Percentiles rank a stretch among this genome's conserved stretches.
Conservation (phyloP, 1,140 invertebrate genomes). For the Matsumurasca onukii region DNA sequence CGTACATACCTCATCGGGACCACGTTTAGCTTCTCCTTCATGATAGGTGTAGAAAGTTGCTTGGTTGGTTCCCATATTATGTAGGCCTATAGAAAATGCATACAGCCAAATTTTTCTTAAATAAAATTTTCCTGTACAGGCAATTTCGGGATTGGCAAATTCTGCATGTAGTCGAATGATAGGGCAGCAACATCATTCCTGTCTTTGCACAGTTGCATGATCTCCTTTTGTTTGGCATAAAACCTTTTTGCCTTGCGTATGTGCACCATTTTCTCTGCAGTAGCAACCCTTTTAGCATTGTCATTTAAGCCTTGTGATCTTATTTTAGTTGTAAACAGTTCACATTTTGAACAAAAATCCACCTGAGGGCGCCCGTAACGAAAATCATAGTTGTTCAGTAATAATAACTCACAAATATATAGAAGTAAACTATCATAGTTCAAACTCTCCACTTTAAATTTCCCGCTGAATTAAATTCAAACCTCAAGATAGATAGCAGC, state of each 20-base stretch:
- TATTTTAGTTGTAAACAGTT: constrained; percentile 35
- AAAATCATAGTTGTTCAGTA: too few relatives aligned
- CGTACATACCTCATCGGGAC: neutral
- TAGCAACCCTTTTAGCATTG: constrained; percentile 31
- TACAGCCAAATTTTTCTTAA: neutral
- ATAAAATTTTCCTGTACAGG: constrained; percentile 14
- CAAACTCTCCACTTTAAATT: too few relatives aligned
- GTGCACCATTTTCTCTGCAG: constrained; percentile 31
- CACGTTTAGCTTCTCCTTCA: neutral
- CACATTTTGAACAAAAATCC: constrained; percentile 36
- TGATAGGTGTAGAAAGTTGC: neutral
- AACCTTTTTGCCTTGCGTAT: constrained; percentile 32
- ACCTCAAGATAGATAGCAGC: too few relatives aligned
- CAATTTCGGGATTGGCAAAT: constrained; percentile 22
- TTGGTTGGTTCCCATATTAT: neutral
- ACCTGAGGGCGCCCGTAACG: constrained; percentile 37
- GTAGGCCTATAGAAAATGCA: constrained; percentile 1
- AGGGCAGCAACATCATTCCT: neutral
- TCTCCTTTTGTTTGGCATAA: constrained; percentile 24
- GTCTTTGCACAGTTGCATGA: neutral
- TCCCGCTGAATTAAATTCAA: too few relatives aligned
- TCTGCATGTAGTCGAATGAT: constrained; percentile 30
- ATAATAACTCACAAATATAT: too few relatives aligned
- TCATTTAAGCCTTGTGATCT: constrained; percentile 33
- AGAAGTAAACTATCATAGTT: too few relatives aligned